Percentiles rank a stretch among this genome's conserved stretches.
phyloP scores from a whole-genome alignment of 2,888 invertebrate species.

The Balanococcus diminutus region DNA sequence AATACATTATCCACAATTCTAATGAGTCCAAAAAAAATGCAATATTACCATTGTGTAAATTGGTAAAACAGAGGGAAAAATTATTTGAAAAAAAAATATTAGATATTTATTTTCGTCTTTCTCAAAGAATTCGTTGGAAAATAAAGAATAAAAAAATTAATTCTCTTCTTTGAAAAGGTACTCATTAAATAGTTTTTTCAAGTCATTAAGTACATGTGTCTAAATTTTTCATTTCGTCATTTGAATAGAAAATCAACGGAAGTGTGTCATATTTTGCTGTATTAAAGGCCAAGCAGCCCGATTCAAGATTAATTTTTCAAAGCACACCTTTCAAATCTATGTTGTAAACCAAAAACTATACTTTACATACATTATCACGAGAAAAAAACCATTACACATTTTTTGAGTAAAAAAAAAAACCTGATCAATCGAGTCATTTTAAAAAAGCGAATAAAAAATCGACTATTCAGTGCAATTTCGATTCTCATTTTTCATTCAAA shows the following conservation, averaged over 20 bases:
- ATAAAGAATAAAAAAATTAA: background rate
- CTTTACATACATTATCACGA: background rate
- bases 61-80: background rate
- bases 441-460: background rate
- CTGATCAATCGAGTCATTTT: background rate
- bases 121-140: background rate
- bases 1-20: background rate
- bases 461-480: background rate
- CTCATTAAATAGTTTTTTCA: background rate
- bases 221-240: background rate
- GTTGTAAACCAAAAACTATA: conserved; percentile 18
- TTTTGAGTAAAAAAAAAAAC: background rate
- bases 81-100: background rate
- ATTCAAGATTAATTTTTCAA: background rate
- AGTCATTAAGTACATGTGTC: background rate
- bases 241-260: conserved; percentile 24
- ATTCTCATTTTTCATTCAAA: background rate
- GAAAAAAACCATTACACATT: background rate
- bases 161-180: background rate
- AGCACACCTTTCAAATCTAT: background rate
- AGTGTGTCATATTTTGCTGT: conserved; percentile 49
- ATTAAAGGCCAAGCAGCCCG: background rate
- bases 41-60: background rate
- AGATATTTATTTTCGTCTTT: background rate
- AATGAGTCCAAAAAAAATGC: background rate